Percentiles rank a stretch among this genome's conserved stretches.
These are phyloP conservation scores for Palythoa grandiflora DNA, from an alignment of 92 coral and sea anemone genomes.

Conservation along the genomic window DNA sequence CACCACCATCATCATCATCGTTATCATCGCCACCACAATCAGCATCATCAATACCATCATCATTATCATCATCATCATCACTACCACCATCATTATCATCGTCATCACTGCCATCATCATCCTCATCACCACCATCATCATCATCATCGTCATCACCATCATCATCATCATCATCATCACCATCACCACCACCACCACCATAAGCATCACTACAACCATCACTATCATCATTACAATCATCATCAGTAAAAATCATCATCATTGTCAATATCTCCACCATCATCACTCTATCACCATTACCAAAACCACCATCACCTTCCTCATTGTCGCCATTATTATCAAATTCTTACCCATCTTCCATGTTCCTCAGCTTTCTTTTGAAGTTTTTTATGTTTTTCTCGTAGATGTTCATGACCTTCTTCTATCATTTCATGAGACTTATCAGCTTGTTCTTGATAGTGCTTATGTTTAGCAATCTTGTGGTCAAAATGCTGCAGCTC, in stretches of 20 bases:
- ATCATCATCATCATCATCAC: not conserved
- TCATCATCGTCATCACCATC: not conserved
- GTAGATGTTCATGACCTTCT: slow-evolving; percentile 76
- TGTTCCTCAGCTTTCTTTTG: slow-evolving; percentile 84
- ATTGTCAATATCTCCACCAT: too few species aligned
- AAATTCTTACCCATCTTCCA: slow-evolving; percentile 82
- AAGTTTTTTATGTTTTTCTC: slow-evolving; percentile 73
- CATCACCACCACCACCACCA: not conserved
- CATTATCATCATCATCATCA: not conserved
- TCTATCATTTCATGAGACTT: slow-evolving; percentile 70
- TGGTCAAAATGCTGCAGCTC: slow-evolving; percentile 93
- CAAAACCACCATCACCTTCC: not conserved
- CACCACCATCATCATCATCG: not conserved
- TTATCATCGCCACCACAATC: not conserved
- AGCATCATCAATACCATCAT: not conserved
- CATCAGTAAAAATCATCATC: not conserved
- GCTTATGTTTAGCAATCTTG: slow-evolving; percentile 87
- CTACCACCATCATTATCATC: not conserved
- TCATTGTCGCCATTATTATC: not conserved
- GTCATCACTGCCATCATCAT: not conserved
- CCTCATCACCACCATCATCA: not conserved
- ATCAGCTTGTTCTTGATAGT: slow-evolving; percentile 76
- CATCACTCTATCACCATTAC: not conserved
- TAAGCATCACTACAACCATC: not conserved
- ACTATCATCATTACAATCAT: not conserved